Percentiles rank a stretch among this genome's conserved stretches.
These are phyloP conservation scores for Ischnus inquisitorius DNA, from an alignment of 2,888 invertebrate genomes.

Conservation along the genomic window DNA sequence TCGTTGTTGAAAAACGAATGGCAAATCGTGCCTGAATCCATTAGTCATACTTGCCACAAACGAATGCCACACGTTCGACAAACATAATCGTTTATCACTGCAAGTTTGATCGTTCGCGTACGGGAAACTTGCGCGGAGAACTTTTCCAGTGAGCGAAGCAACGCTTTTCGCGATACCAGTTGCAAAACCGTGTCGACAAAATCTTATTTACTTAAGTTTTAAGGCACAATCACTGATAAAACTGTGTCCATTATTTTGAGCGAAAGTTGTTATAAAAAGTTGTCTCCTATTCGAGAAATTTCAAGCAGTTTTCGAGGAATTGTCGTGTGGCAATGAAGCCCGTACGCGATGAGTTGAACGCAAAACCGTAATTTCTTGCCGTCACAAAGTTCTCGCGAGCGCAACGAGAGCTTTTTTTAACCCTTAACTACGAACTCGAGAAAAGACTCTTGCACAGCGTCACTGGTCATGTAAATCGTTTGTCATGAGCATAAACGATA, in stretches of 20 bases:
- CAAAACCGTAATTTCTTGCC: conserved; percentile 49
- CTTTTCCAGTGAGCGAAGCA: too few species aligned
- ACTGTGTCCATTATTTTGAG: too few species aligned
- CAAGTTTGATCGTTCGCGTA: background rate
- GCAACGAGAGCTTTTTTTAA: conserved; percentile 30
- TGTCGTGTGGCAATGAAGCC: too few species aligned
- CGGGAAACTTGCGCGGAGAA: too few species aligned
- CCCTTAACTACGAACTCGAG: conserved; percentile 7
- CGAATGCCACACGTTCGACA: conserved; percentile 11
- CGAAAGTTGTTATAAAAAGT: too few species aligned
- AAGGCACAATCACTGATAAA: too few species aligned
- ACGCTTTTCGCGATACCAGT: too few species aligned
- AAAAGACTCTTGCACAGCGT: conserved; percentile 8
- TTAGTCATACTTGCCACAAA: conserved; percentile 44
- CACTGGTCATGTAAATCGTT: conserved; percentile 48
- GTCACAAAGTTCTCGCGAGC: conserved; percentile 5
- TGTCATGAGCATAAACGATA: conserved; percentile 32
- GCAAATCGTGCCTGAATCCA: conserved; percentile 26
- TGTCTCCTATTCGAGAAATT: too few species aligned
- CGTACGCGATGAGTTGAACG: too few species aligned
- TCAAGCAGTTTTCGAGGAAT: too few species aligned
- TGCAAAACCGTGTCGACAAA: too few species aligned
- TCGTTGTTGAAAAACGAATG: background rate
- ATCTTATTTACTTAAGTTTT: too few species aligned
- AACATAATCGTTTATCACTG: conserved; percentile 18